Evolutionary conservation across 1,140 invertebrate genomes (phyloP), one percentile per base, ranked within the genome.

Genomic region (Polypedilum vanderplanki): DNA sequence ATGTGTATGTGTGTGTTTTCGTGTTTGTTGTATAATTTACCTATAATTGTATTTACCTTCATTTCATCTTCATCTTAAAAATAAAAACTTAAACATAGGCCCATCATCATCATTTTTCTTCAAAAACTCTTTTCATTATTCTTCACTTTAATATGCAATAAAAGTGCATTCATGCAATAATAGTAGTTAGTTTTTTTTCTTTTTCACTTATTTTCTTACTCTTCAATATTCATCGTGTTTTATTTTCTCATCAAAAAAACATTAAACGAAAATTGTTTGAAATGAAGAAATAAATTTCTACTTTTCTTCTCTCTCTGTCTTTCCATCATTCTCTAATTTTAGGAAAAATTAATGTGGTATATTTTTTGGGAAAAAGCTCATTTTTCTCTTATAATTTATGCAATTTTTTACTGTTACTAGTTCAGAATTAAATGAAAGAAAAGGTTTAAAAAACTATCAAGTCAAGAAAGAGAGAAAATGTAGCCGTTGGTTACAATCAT

Each of bases 11-110:
- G 46, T 57, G 46, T 57, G 46, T 57, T n/a, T 12, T 57, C 41
- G 12, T 57, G n/a, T 57, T 57, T 57, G 46, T 57, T 57, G 46
- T 57, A 57, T 57, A 57, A 57, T 57, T 57, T 57, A n/a, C 46
- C 46, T 57, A 57, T 57, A 57, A 33, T 33, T 33, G 1, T 33
- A 33, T 33, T 33, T 33, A 33, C 5, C 24, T 33, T 33, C 24
- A 33, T 33, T 57, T 57, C 46, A 57, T 57, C 46, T 57, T 57
- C 4, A 15, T 57, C 46, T 57, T 15, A 57, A 57, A 57, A 12
- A 15, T 57, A 57, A 57, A 57, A 57, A 57, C 46, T 57, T 57
- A 57, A 57, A 57, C 46, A 15, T 57, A 57, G 46, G 46, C 46
- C 46, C 12, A 57, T n/a, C n/a, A n/a, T 57, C 46, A n/a, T n/a